These are phyloP conservation scores for Nymphalis polychloros DNA, from an alignment of 2,888 invertebrate species.

Conservation along the genomic window DNA sequence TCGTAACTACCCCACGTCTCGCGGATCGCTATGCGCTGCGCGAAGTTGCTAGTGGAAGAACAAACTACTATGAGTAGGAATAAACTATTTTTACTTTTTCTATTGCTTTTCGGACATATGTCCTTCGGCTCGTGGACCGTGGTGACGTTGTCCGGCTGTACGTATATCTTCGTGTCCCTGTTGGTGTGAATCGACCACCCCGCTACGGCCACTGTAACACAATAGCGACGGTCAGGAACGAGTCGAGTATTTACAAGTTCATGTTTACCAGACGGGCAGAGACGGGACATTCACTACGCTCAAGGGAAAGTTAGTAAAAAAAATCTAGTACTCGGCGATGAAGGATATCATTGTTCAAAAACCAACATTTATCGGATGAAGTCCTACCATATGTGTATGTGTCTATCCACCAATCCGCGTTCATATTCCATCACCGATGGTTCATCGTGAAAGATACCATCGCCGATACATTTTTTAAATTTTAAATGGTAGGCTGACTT, in stretches of 20 bases:
- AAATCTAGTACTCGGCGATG: too few relatives aligned
- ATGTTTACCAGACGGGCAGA: neutral
- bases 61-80: constrained; percentile 88
- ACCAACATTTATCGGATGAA: too few relatives aligned
- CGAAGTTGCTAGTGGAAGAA: constrained; percentile 86
- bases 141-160: constrained; percentile 86
- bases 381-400: too few relatives aligned
- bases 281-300: too few relatives aligned
- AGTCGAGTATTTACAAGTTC: neutral
- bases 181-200: constrained; percentile 90
- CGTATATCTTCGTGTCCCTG: constrained; percentile 86
- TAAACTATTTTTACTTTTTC: constrained; percentile 58
- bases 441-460: too few relatives aligned
- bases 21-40: constrained; percentile 84
- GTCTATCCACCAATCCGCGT: too few relatives aligned
- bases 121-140: constrained; percentile 83
- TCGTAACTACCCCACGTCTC: constrained; percentile 85
- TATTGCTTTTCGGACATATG: constrained; percentile 69
- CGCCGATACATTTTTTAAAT: too few relatives aligned
- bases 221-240: constrained; percentile 9
- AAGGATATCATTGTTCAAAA: too few relatives aligned
- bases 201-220: constrained; percentile 72
- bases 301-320: too few relatives aligned
- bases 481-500: too few relatives aligned
- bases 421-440: too few relatives aligned